Evolutionary conservation across 53 echinoderm and acorn worm species (phyloP).

Genomic region (Paracentrotus lividus): DNA sequence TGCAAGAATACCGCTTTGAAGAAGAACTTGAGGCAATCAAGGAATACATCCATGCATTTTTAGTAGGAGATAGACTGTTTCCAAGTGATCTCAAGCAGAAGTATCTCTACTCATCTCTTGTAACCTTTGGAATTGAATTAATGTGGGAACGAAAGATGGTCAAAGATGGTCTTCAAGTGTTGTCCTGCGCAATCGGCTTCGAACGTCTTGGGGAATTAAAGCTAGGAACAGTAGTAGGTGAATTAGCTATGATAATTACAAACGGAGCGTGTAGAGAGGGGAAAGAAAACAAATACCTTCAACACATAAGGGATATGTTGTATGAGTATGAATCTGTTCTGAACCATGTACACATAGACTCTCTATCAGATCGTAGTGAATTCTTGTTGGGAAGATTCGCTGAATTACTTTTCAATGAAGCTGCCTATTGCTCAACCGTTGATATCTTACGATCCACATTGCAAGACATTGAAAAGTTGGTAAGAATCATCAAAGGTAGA

Average conservation of each 20-base stretch:
- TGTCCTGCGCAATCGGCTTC: neutral
- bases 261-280: neutral
- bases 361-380: neutral
- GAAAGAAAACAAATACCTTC: neutral
- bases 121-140: neutral
- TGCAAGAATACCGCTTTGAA: neutral
- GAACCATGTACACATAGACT: neutral
- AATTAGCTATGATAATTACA: neutral
- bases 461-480: neutral
- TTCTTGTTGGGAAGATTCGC: neutral
- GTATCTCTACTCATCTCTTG: neutral
- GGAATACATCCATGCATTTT: neutral
- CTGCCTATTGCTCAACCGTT: neutral
- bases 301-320: neutral
- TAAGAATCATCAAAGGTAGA: neutral
- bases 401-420: conserved; percentile 9
- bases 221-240: neutral
- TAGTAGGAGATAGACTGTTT: conserved; percentile 12
- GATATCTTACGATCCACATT: conserved; percentile 24
- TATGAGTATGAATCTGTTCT: neutral
- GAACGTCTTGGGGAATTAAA: neutral
- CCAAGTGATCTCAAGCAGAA: neutral
- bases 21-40: neutral
- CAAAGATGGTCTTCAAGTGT: neutral
- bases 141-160: neutral